Conservation (phyloP, 2,888 invertebrate genomes). For the Caenorhabditis sp. region DNA sequence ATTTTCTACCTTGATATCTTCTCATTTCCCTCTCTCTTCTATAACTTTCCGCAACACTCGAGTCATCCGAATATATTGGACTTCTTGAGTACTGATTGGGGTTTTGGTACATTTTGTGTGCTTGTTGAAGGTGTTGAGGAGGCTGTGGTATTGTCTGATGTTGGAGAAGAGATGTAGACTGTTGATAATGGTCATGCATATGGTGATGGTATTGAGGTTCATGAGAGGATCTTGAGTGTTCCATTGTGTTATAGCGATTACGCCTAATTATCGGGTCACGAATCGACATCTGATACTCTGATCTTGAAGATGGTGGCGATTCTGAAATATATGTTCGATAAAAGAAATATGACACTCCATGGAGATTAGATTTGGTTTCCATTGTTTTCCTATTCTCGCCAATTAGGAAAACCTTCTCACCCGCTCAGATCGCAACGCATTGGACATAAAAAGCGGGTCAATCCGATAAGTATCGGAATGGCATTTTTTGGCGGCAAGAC, state of each 20-base stretch:
- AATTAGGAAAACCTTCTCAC: conserved; percentile 27
- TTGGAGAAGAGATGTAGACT: neutral
- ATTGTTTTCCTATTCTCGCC: conserved; percentile 36
- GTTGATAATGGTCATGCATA: conserved; percentile 23
- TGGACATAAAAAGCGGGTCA: conserved; percentile 63
- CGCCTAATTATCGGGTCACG: conserved; percentile 71
- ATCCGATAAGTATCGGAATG: conserved; percentile 62
- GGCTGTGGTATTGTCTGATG: conserved; percentile 29
- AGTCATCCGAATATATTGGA: conserved; percentile 75
- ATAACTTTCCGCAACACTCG: conserved; percentile 73
- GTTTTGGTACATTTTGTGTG: conserved; percentile 57
- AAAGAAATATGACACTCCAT: conserved; percentile 26
- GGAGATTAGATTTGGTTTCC: conserved; percentile 7
- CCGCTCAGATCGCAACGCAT: conserved; percentile 21
- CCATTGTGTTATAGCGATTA: conserved; percentile 56
- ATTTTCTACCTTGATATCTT: conserved; percentile 60
- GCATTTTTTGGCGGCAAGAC: conserved; percentile 60
- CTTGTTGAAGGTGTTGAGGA: conserved; percentile 42
- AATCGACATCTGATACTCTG: conserved; percentile 73
- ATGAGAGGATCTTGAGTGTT: conserved; percentile 62
- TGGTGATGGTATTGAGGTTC: conserved; percentile 55
- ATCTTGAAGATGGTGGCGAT: conserved; percentile 73
- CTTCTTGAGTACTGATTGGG: conserved; percentile 66
- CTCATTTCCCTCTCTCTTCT: conserved; percentile 62
- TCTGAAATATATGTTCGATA: conserved; percentile 59